Percentiles rank a stretch among this genome's conserved stretches.
These are phyloP conservation scores for Mesitornis unicolor DNA, from an alignment of 2,113 vertebrate species.

Conservation along the genomic window DNA sequence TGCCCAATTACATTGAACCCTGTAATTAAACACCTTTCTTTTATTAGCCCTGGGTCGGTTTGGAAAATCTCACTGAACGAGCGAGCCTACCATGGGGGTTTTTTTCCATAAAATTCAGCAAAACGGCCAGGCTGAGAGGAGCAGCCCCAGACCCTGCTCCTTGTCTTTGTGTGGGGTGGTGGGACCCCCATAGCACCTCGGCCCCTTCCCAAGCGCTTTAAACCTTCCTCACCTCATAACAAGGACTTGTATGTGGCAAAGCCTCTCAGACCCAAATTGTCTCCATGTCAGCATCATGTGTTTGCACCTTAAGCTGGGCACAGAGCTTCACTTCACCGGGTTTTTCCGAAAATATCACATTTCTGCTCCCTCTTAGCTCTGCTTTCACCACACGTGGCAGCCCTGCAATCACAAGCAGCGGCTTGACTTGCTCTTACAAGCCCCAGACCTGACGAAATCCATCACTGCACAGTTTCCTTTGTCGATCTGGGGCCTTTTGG, in stretches of 20 bases:
- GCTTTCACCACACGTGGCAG: background rate
- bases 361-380: background rate
- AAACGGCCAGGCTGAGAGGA: slow-evolving; percentile 9
- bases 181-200: background rate
- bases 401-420: background rate
- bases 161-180: too few relatives aligned
- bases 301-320: background rate
- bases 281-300: rapidly evolving
- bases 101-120: background rate
- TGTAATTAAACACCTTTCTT: slow-evolving; percentile 18
- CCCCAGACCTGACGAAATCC: background rate
- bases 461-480: background rate
- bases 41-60: background rate
- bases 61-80: background rate
- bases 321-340: background rate
- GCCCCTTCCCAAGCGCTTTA: rapidly evolving
- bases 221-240: background rate
- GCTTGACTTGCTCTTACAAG: background rate
- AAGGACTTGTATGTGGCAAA: too few relatives aligned
- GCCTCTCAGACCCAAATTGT: background rate
- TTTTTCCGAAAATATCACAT: background rate
- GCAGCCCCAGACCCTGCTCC: background rate
- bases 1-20: background rate
- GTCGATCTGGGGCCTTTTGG: background rate
- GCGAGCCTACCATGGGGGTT: background rate